Base-by-base conservation (phyloP, 2,797 vertebrate species). In the Poeciliopsis paucimaculata region DNA sequence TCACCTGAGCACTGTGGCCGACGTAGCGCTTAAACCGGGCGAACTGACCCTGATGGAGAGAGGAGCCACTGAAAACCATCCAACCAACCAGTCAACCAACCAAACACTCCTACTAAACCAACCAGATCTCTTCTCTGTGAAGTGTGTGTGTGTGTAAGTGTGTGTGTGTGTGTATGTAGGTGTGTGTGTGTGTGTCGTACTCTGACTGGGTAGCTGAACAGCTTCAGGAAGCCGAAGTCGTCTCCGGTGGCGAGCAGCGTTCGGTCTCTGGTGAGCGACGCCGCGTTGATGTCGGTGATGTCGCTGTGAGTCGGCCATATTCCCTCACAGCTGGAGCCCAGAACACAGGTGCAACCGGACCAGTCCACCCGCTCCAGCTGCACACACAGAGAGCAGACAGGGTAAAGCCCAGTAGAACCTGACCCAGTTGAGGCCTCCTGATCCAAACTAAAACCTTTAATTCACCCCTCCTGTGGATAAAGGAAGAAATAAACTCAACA, bases 191-290 rank as follows among this genome's bases (percentile, higher is more conserved):
- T 49, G n/a, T 47, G 47, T 77, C 83, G 92, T 95, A 98, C 98
- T 96, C 97, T 97, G 77, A 96, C 96, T 0, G 98, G 98, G 81
- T 97, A 98, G 31, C 96, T 93, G 83, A 98, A 99, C 47, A 99
- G 96, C 89, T 99, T 99, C 78, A 99, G 95, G 81, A 99, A 98
- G 45, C 98, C 98, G 0, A 98, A 99, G 77, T 99, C 98, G 20
- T 99, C 98, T 72, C 98, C 98, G 0, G 98, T 98, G 79, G 97
- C 97, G 82, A 99, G 89, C 2, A 98, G 95, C 5, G 95, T 93
- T n/a, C 90, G 83, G 66, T 98, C 98, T 94, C 96, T 96, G 49
- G 97, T 98, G 62, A 98, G 97, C 70, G 95, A 97, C 23, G 97
- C 95, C 0, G 97, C 96, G 0, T 99, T 99, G 66, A 99, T 1